Evolutionary conservation across 2,113 vertebrate genomes (phyloP).

Genomic region (Oenanthe melanoleuca): DNA sequence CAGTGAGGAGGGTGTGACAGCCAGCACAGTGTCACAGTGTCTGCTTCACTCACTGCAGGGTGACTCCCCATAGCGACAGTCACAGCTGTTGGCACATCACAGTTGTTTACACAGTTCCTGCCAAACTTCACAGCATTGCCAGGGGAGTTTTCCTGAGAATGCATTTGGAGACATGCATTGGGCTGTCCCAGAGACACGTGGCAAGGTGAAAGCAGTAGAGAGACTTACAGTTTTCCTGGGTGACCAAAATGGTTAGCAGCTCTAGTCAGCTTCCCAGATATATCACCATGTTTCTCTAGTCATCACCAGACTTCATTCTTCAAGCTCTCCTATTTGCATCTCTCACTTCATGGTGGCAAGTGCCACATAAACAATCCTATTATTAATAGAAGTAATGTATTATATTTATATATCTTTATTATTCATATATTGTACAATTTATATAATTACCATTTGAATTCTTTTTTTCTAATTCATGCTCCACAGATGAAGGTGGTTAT

Average conservation of each 20-base stretch:
- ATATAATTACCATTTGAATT: not conserved
- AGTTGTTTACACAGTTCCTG: rapidly evolving
- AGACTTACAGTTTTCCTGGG: not conserved
- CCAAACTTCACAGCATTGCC: not conserved
- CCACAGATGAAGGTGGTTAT: not conserved
- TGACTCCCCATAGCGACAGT: rapidly evolving
- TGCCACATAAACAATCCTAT: not conserved
- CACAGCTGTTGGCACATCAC: rapidly evolving
- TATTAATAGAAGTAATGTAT: not conserved
- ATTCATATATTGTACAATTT: not conserved
- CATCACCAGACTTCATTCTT: not conserved
- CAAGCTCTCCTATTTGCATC: not conserved
- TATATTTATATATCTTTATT: not conserved
- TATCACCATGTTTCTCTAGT: not conserved
- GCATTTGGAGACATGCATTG: not conserved
- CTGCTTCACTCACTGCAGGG: not conserved
- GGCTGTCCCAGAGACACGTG: rapidly evolving
- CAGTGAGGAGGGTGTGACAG: rapidly evolving
- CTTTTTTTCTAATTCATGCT: not conserved
- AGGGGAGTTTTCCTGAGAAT: not conserved
- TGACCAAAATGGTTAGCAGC: not conserved
- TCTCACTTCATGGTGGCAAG: not conserved
- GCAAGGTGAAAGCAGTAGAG: not conserved
- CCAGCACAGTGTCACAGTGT: not conserved
- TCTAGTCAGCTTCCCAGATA: not conserved